Evolutionary conservation across 2,888 invertebrate genomes (phyloP), one percentile per base, ranked within the genome.

Genomic region (Prenolepis imparis): DNA sequence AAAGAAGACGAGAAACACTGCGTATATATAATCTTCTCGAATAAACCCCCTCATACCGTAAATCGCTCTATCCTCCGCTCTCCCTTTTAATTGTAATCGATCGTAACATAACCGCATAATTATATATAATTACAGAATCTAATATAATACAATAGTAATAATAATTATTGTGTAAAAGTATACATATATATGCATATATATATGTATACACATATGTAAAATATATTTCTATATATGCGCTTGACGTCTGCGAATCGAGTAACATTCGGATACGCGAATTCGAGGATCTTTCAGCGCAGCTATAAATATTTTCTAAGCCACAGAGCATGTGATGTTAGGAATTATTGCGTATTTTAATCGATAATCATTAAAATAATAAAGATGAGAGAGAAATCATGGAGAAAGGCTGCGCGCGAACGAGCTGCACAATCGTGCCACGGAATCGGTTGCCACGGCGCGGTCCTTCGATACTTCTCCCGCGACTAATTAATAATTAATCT

Each of bases 261-360:
- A 73, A 44, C 32, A 32, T 83, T 83, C 82, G 15, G 32, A 75
- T 75, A 74, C n/a, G 41, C 44, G 74, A 77, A 41, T 64, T 63
- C 70, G 48, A 59, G 67, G 89, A 88, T 89, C 87, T 87, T 89
- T 84, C 74, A 75, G 87, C 86, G 86, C 88, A 88, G 88, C 84
- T 83, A 80, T 72, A 81, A 86, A 80, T 90, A 91, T 90, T 90
- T 85, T 89, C 77, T 87, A 90, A 91, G 88, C 89, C 89, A 77
- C 77, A 89, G 90, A 92, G 93, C 90, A 93, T 92, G 92, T 91
- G 92, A 92, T 92, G 89, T 92, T 92, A 93, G 90, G 87, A 89
- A 86, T 90, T 92, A 91, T 55, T 90, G 87, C 84, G 84, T 88
- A 89, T 85, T 89, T 87, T 86, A 88, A 90, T 87, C 83, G 73